Conservation (phyloP, 2,797 vertebrate genomes). For the Liasis olivaceus region DNA sequence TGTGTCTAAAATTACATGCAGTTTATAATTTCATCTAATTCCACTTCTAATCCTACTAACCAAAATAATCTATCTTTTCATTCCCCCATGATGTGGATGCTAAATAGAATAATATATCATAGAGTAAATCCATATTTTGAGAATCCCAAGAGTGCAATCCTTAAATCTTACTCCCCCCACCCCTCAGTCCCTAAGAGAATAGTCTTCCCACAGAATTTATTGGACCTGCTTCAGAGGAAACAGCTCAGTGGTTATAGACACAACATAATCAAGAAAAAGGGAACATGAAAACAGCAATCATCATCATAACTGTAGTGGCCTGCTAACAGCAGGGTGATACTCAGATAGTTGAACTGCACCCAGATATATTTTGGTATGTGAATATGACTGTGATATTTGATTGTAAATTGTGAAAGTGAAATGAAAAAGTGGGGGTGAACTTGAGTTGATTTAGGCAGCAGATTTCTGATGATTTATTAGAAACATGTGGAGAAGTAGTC, state of each 20-base stretch:
- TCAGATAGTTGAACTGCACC: constrained; percentile 36
- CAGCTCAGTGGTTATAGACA: background rate
- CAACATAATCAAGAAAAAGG: constrained; percentile 18
- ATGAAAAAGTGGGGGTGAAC: constrained; percentile 17
- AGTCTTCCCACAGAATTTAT: constrained; percentile 12
- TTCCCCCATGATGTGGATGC: background rate
- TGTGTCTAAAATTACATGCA: constrained; percentile 22
- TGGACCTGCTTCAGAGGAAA: constrained; percentile 10
- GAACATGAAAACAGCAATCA: constrained; percentile 32
- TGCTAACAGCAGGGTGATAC: constrained; percentile 24
- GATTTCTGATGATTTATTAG: background rate
- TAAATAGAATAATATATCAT: background rate
- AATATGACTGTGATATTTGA: constrained; percentile 21
- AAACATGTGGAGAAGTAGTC: background rate
- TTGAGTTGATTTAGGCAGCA: background rate
- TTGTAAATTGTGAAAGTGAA: constrained; percentile 25
- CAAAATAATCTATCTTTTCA: background rate
- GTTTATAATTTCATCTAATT: constrained; percentile 32
- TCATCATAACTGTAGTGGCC: background rate
- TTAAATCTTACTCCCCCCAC: background rate
- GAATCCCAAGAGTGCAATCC: background rate
- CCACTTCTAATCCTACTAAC: constrained; percentile 16
- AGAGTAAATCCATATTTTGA: constrained; percentile 12
- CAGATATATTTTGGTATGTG: constrained; percentile 42
- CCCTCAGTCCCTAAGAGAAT: background rate